A percentile compares a stretch with the other conserved stretches of the same genome.
These are phyloP conservation scores for Dendrolimus kikuchii DNA, from an alignment of 1,140 invertebrate species.

Conservation along the genomic window DNA sequence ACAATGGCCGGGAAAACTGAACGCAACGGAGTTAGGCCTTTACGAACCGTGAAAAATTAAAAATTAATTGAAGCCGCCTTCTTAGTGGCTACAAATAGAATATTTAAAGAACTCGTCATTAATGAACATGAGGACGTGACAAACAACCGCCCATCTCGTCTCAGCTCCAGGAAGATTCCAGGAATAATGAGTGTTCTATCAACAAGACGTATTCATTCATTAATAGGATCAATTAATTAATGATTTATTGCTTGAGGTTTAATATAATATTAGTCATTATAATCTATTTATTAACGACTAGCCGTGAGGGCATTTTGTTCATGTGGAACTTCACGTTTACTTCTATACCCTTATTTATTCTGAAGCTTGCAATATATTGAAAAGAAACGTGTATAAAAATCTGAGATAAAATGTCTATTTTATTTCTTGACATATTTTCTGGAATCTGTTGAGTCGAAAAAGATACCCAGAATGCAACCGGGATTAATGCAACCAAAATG, in stretches of 20 bases:
- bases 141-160: conserved; percentile 18
- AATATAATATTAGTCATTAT: conserved; percentile 5
- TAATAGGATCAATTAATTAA: conserved; percentile 7
- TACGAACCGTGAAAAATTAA: conserved; percentile 47
- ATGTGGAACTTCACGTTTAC: too few species aligned
- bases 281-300: not conserved
- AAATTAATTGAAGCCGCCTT: conserved; percentile 14
- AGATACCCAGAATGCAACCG: too few species aligned
- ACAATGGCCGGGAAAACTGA: conserved; percentile 36
- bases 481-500: too few species aligned
- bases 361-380: too few species aligned
- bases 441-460: too few species aligned
- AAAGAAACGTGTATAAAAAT: too few species aligned
- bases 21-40: conserved; percentile 25
- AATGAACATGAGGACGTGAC: conserved; percentile 18
- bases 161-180: conserved; percentile 22
- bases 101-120: conserved; percentile 18
- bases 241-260: conserved; percentile 1
- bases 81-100: too few species aligned
- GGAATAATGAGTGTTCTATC: conserved; percentile 25
- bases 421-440: too few species aligned
- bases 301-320: too few species aligned
- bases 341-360: too few species aligned
- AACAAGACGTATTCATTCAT: conserved; percentile 31
- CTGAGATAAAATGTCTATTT: too few species aligned